These are phyloP conservation scores for Platycercus adscitus DNA, from an alignment of 2,113 vertebrate species.

Conservation along the genomic window DNA sequence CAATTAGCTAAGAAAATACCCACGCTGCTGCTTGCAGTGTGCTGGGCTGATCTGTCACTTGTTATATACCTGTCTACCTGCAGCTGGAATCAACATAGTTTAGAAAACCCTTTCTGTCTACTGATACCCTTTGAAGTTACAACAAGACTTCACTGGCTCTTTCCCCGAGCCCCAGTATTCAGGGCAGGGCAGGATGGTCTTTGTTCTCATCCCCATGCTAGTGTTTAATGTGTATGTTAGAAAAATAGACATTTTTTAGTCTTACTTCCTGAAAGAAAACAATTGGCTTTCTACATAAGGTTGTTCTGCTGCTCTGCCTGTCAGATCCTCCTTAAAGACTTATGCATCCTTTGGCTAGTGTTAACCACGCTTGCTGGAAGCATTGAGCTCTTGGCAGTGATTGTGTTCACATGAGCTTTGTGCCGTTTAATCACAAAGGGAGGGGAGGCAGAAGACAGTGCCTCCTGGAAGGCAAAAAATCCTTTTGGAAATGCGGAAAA, in stretches of 20 bases:
- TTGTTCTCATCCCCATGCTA: background rate
- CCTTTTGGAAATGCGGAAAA: background rate
- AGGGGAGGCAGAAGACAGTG: background rate
- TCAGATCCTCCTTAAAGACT: background rate
- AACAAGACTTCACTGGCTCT: background rate
- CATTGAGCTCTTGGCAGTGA: background rate
- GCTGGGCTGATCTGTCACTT: background rate
- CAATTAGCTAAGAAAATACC: conserved; percentile 5
- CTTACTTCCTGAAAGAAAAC: background rate
- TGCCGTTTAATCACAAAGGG: background rate
- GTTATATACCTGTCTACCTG: background rate
- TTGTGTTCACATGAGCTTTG: background rate
- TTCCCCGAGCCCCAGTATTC: background rate
- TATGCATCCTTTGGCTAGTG: background rate
- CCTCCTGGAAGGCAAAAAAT: background rate
- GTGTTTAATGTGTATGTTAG: background rate
- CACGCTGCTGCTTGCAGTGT: background rate
- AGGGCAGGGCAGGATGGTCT: background rate
- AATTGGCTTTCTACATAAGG: background rate
- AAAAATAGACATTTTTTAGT: background rate
- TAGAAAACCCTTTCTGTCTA: background rate
- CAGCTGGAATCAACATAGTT: background rate
- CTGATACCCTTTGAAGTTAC: background rate
- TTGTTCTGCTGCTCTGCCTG: background rate
- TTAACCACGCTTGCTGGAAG: background rate